Evolutionary conservation across 2,888 invertebrate species (phyloP).

Genomic region (Eupithecia vulgata): DNA sequence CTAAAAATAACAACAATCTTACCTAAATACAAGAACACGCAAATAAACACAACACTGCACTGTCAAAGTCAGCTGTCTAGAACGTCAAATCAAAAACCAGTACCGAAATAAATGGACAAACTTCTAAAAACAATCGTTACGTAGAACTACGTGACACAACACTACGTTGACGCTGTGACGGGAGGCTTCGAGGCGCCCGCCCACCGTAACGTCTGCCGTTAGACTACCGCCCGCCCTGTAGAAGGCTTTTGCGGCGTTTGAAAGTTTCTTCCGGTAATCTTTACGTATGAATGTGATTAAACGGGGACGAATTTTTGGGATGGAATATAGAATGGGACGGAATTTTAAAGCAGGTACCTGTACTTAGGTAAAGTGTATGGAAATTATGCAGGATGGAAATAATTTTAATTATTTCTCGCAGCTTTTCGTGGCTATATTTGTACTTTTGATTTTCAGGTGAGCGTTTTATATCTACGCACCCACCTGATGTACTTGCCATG

Average conservation of each 20-base stretch:
- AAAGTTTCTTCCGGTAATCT: slow-evolving; percentile 39
- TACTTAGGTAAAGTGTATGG: neutral
- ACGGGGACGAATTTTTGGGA: slow-evolving; percentile 11
- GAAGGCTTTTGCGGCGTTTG: slow-evolving; percentile 43
- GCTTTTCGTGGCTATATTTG: neutral
- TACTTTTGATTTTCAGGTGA: neutral
- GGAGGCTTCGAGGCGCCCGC: slow-evolving; percentile 62
- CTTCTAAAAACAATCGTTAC: slow-evolving; percentile 21
- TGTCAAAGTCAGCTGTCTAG: slow-evolving; percentile 55
- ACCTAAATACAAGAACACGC: slow-evolving; percentile 34
- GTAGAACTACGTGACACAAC: slow-evolving; percentile 44
- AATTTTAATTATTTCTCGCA: neutral
- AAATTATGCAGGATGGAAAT: slow-evolving; percentile 11
- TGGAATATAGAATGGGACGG: neutral
- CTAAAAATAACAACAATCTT: slow-evolving; percentile 15
- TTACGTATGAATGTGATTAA: slow-evolving; percentile 34
- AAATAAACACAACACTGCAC: slow-evolving; percentile 45
- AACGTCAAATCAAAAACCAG: slow-evolving; percentile 35
- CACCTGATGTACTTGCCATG: neutral
- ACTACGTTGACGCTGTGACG: slow-evolving; percentile 43
- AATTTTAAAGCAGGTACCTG: neutral
- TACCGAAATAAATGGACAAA: slow-evolving; percentile 24
- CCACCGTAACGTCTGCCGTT: slow-evolving; percentile 57
- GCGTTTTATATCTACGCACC: neutral
- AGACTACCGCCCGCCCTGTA: slow-evolving; percentile 70